Conservation (phyloP, 2,888 invertebrate species). For the Drosophila birchii region DNA sequence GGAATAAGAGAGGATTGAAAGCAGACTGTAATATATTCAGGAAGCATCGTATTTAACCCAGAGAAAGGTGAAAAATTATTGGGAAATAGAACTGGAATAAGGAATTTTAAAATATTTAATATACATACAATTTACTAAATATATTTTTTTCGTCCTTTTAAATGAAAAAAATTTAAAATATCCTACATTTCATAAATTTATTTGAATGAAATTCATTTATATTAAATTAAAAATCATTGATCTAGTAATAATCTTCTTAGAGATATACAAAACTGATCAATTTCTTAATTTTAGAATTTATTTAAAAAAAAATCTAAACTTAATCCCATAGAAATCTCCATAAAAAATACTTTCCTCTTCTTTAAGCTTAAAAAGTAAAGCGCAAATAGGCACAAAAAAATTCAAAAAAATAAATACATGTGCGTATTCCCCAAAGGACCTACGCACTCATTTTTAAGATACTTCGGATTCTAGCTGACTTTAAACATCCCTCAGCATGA, state of each 20-base stretch:
- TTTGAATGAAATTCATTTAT: background rate
- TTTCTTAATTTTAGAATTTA: background rate
- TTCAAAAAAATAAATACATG: background rate
- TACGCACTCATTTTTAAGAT: background rate
- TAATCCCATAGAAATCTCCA: background rate
- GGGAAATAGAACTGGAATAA: background rate
- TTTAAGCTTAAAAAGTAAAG: background rate
- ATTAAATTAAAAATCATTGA: background rate
- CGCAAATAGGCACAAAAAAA: background rate
- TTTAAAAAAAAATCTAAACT: background rate
- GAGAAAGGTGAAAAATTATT: background rate
- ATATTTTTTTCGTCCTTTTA: background rate
- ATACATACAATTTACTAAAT: background rate
- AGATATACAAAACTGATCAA: background rate
- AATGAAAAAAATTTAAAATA: background rate
- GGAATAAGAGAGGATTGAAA: background rate
- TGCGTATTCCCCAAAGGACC: background rate
- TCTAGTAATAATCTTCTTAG: fast-evolving
- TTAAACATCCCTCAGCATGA: background rate
- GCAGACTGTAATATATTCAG: background rate
- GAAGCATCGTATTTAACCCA: background rate
- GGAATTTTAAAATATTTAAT: background rate
- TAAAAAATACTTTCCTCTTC: background rate
- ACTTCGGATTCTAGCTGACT: background rate
- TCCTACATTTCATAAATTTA: background rate